Evolutionary conservation across 37 sponge, comb jelly and placozoan species (phyloP).

Genomic region (Bolinopsis microptera): DNA sequence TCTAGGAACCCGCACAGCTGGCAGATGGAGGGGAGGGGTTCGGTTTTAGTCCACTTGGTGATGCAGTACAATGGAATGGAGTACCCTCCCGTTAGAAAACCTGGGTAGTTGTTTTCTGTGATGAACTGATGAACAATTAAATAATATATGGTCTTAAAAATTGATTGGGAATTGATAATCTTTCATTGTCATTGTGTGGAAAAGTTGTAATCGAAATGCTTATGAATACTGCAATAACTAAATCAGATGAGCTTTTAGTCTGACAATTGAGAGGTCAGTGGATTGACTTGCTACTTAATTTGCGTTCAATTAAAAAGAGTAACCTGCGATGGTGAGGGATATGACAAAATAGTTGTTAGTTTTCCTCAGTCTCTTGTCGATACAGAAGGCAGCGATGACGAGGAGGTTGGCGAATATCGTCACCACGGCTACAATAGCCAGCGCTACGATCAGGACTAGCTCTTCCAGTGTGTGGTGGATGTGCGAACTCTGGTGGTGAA

Average conservation of each 20-base stretch:
- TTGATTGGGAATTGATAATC: no score
- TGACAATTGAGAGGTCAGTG: no score
- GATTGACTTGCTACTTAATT: no score
- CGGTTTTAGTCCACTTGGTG: slow-evolving; percentile 18
- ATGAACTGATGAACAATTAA: neutral
- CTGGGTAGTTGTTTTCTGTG: neutral
- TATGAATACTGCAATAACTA: no score
- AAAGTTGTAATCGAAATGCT: no score
- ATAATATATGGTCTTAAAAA: no score
- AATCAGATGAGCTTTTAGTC: no score
- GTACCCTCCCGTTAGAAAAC: slow-evolving; percentile 34
- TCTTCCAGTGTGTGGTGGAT: slow-evolving; percentile 16
- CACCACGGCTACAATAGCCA: neutral
- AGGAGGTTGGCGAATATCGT: slow-evolving; percentile 32
- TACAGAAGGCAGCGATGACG: slow-evolving; percentile 33
- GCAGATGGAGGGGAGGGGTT: slow-evolving; percentile 44
- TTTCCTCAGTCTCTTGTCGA: slow-evolving; percentile 27
- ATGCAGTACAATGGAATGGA: slow-evolving; percentile 34
- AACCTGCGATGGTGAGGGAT: slow-evolving; percentile 39
- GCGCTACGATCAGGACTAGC: neutral
- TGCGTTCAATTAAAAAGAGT: no score
- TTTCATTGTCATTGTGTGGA: no score
- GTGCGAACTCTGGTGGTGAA: neutral
- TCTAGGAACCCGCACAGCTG: slow-evolving; percentile 38
- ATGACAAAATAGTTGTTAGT: slow-evolving; percentile 38